phyloP scores from a whole-genome alignment of 1,140 invertebrate species.

The Phymastichus coffea region DNA sequence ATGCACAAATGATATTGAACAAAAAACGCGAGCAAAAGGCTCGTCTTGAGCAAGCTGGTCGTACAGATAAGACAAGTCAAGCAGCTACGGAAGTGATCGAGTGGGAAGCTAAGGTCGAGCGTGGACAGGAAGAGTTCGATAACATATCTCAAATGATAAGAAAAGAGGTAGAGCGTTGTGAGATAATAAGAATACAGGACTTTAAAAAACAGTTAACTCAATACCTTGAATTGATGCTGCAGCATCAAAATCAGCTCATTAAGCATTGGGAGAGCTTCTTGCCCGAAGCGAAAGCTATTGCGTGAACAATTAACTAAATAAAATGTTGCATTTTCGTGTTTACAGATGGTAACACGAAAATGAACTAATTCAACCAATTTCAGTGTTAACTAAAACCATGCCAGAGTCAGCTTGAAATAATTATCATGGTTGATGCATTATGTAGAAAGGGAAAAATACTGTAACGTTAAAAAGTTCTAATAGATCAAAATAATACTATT shows the following conservation, averaged over 20 bases:
- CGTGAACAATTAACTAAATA: slow-evolving; percentile 53
- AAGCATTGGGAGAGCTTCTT: slow-evolving; percentile 94
- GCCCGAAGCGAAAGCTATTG: slow-evolving; percentile 87
- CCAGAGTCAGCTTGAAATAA: slow-evolving; percentile 7
- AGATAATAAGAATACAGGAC: slow-evolving; percentile 83
- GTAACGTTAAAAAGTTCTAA: not conserved
- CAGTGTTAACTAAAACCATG: not conserved
- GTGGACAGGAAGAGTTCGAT: slow-evolving; percentile 95
- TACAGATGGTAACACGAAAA: no score
- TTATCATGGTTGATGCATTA: not conserved
- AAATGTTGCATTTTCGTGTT: no score
- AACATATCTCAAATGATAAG: slow-evolving; percentile 95
- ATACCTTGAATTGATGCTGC: slow-evolving; percentile 92
- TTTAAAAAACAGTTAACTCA: slow-evolving; percentile 87
- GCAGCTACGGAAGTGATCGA: slow-evolving; percentile 89
- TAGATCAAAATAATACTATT: no score
- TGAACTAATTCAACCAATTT: no score
- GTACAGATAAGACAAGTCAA: slow-evolving; percentile 86
- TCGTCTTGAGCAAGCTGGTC: slow-evolving; percentile 84
- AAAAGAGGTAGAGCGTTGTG: slow-evolving; percentile 92
- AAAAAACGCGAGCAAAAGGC: slow-evolving; percentile 94
- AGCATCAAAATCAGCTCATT: slow-evolving; percentile 93
- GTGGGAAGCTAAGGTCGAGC: slow-evolving; percentile 95
- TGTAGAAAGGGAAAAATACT: not conserved
- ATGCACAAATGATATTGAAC: slow-evolving; percentile 89